Base-by-base conservation (phyloP, 2,797 vertebrate genomes). In the Naso thynnoides region DNA sequence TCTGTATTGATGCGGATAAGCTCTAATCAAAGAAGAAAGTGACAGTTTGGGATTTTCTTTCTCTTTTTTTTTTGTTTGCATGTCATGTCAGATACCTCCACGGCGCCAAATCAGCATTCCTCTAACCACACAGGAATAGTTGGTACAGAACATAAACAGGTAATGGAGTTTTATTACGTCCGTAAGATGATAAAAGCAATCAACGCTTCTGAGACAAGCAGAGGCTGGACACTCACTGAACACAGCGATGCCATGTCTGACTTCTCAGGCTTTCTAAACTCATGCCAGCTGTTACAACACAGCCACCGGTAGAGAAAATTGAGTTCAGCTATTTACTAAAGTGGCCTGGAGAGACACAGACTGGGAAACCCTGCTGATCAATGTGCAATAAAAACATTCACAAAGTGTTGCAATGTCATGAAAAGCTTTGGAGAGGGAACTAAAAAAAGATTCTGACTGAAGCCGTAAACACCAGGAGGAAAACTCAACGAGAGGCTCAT, bases 241-340 rank as follows among this genome's bases (percentile, higher is more conserved):
- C 55, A 69, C 70, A 23, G 49, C 41, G 42, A 65, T 57, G 41
- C 52, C 62, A 55, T 18, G 66, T 76, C 79, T 66, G 74, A 61
- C 57, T 86, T 84, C 84, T 70, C 75, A 84, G 65, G 64, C 78
- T 77, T 68, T 83, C 41, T 56, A 50, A 72, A 78, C 65, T 71
- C 59, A 59, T n/a, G 66, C 80, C 75, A 87, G 65, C 76, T 70
- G 87, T 89, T 84, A 76, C 71, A 60, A 42, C 53, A 19, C 59
- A 75, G 82, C 83, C 88, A 86, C 89, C 88, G 76, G 83, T 86
- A 66, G 86, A 84, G 85, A 86, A 89, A 87, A 92, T 86, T 86
- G 76, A 88, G 70, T 83, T 79, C 53, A 81, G 79, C 73, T 84
- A 73, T 87, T 86, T 83, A 71, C 54, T 42, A 71, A 73, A 79